Evolutionary conservation across 2,797 vertebrate species (phyloP).

Genomic region (Somateria mollissima): DNA sequence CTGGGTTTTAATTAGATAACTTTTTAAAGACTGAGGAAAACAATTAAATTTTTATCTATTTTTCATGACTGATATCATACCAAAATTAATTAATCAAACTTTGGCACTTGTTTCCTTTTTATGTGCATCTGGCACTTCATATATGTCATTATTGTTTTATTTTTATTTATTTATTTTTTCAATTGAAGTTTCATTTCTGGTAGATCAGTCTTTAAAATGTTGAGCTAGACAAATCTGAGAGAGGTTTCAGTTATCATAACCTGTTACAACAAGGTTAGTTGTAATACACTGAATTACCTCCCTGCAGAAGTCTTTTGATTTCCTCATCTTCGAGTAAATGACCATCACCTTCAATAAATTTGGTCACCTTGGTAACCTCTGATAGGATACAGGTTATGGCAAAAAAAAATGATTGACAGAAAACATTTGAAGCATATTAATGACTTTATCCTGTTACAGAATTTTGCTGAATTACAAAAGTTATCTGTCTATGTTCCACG

Average conservation of each 20-base stretch:
- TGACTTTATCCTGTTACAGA: background rate
- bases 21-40: constrained; percentile 82
- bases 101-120: background rate
- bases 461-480: background rate
- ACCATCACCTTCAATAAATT: constrained; percentile 85
- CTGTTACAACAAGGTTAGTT: constrained; percentile 77
- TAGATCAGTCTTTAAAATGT: constrained; percentile 84
- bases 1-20: constrained; percentile 57
- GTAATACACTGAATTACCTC: constrained; percentile 83
- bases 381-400: constrained; percentile 81
- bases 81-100: background rate
- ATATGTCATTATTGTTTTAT: background rate
- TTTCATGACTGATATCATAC: background rate
- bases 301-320: constrained; percentile 86
- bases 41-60: background rate
- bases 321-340: constrained; percentile 87
- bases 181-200: background rate
- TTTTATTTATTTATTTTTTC: background rate
- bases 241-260: constrained; percentile 46
- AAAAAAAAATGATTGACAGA: constrained; percentile 68
- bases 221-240: constrained; percentile 19
- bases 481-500: background rate
- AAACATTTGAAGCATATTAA: constrained; percentile 10
- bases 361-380: constrained; percentile 87
- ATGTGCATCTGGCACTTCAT: background rate